Evolutionary conservation across 2,797 vertebrate genomes (phyloP).

Genomic region (Vultur gryphus): DNA sequence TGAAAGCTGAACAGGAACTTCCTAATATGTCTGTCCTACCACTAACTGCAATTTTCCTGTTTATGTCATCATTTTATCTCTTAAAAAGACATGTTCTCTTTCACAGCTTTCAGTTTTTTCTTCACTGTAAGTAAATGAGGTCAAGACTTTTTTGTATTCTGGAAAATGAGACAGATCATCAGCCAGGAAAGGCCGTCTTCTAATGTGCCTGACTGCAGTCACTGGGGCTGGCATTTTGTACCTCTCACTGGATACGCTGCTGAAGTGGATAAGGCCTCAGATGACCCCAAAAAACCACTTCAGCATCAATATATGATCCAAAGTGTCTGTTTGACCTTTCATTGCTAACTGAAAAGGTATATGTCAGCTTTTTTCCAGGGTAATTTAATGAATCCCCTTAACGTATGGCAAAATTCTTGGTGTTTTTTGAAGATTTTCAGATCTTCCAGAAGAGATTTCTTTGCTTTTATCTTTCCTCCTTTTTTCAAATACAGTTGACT

Average conservation of each 20-base stretch:
- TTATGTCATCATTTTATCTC: not conserved
- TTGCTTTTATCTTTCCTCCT: not conserved
- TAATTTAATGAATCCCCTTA: not conserved
- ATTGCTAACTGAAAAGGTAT: not conserved
- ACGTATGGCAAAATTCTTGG: not conserved
- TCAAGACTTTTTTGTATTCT: not conserved
- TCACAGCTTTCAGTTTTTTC: not conserved
- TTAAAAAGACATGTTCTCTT: not conserved
- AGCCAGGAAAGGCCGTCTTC: not conserved
- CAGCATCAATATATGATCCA: not conserved
- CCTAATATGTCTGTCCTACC: not conserved
- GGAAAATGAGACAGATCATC: not conserved
- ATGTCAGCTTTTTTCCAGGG: not conserved
- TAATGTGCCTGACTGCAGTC: not conserved
- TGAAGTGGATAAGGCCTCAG: not conserved
- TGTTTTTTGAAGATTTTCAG: not conserved
- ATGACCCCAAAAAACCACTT: accelerated
- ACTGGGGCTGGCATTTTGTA: not conserved
- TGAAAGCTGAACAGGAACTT: not conserved
- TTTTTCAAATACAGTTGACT: not conserved
- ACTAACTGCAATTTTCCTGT: not conserved
- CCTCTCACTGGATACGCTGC: not conserved
- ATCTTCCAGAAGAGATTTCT: not conserved
- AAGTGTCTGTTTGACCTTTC: not conserved
- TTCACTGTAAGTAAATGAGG: not conserved